Evolutionary conservation across 1,140 invertebrate species (phyloP), one percentile per base, ranked within the genome.

Genomic region (Daktulosphaira vitifoliae): DNA sequence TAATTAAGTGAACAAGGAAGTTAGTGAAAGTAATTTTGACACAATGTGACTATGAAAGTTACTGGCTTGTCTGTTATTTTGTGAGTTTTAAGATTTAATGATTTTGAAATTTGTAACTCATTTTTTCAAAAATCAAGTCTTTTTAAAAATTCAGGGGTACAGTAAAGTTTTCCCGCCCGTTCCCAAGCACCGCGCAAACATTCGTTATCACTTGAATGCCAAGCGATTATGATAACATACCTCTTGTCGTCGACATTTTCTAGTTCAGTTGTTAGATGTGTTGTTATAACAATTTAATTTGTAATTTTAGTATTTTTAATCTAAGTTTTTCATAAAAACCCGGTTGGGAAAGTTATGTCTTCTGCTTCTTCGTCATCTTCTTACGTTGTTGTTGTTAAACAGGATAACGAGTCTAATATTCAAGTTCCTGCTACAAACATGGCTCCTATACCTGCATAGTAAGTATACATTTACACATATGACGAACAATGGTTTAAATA

Each of bases 371-470:
- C 56, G 4, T 46, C 42, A 6, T 48, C 56, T 13, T 48, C 56
- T 3, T 62, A 62, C 56, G 42, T 62, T 4, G 56, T 62, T 25
- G 42, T 62, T 25, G 42, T 33, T 16, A 46, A 62, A 48, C 56
- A 62, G 13, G 56, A 62, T 13, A 48, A n/a, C 42, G 56, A 62
- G 46, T 6, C 25, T 3, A 20, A n/a, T 8, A 48, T 22, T 22
- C 56, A 62, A 62, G 42, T 48, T 22, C 42, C 56, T 13, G 22
- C 29, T 4, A 39, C 46, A 18, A 62, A 62, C 42, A 62, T 62
- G 56, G 56, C 56, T 13, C 56, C 56, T 46, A 48, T 62, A 33
- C 56, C 56, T 18, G 42, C 56, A 8, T 62, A 62, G 56, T 62
- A 33, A 9, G 56, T 62, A 48, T 48, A 16, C 25, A 18, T n/a